Base-by-base conservation (phyloP, 1,140 invertebrate species). In the Scaptomyza graminum region DNA sequence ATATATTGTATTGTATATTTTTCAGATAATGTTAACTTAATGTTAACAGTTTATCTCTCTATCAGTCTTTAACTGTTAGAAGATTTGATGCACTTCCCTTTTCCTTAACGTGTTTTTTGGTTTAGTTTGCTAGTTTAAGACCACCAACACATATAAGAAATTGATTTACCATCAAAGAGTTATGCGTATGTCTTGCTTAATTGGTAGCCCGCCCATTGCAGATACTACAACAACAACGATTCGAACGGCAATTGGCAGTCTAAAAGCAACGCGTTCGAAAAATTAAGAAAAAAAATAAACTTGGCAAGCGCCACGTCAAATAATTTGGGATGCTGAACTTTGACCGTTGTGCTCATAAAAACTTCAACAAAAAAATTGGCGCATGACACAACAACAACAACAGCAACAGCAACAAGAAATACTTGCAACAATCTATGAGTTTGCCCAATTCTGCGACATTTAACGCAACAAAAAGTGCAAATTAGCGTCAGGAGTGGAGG, bases 341-440 rank as follows among this genome's bases (percentile, higher is more conserved):
- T 87, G 79, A 79, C 67, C 72, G 18, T 15, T 67, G 46, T 8
- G 72, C 83, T 87, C 83, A 87, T 87, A 87, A 87, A 87, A 87
- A 89, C 83, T 87, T 87, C 83, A 83, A 66, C 62, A 83, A 56
- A 50, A 50, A 34, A 34, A 34, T 34, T 80, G 63, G 63, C 64
- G 49, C 57, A 65, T 63, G 43, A 15, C 71, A 74, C n/a, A n/a
- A n/a, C n/a, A n/a, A 61, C 63, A 47, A 51, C 70, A 74, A 44
- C 49, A 71, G 54, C 18, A 22, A 22, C 18, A 22, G 57, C 63
- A 47, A 51, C 70, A 74, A 44, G 18, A 22, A 22, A 22, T 22
- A 22, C 18, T 44, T 66, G 57, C 55, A 72, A 72, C 43, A 60
- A 71, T 11, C 55, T 34, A 64, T 39, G 31, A 64, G 25, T 43